phyloP scores from a whole-genome alignment of 1,140 invertebrate genomes.

The Lordiphosa mommai region DNA sequence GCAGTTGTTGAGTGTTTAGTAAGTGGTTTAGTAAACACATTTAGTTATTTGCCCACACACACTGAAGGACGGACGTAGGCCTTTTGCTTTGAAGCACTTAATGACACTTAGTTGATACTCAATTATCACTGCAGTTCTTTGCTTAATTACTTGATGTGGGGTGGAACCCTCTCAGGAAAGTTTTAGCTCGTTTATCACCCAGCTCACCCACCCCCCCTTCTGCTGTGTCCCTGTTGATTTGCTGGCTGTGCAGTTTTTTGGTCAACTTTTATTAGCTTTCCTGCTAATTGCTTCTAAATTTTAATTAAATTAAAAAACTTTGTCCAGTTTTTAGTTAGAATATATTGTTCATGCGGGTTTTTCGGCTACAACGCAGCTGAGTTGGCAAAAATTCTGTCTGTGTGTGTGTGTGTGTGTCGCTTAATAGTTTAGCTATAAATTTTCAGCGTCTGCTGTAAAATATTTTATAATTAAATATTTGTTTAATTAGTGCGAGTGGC shows the following conservation, averaged over 20 bases:
- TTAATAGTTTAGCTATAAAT: slow-evolving; percentile 77
- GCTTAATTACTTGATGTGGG: slow-evolving; percentile 57
- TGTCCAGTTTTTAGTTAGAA: slow-evolving; percentile 65
- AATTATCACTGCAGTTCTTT: slow-evolving; percentile 66
- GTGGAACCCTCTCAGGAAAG: slow-evolving; percentile 7
- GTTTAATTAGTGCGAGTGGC: slow-evolving; percentile 69
- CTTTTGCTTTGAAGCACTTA: slow-evolving; percentile 50
- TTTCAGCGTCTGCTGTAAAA: slow-evolving; percentile 72
- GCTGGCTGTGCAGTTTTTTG: slow-evolving; percentile 50
- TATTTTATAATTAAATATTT: slow-evolving; percentile 78
- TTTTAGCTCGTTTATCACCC: slow-evolving; percentile 12
- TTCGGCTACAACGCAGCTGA: slow-evolving; percentile 29
- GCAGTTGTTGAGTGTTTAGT: slow-evolving; percentile 75
- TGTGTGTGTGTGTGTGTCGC: slow-evolving; percentile 31
- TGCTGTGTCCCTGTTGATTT: slow-evolving; percentile 14
- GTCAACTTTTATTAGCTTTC: slow-evolving; percentile 74
- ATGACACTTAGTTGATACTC: slow-evolving; percentile 75
- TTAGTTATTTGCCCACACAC: slow-evolving; percentile 67
- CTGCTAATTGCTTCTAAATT: slow-evolving; percentile 71
- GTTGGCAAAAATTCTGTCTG: slow-evolving; percentile 32
- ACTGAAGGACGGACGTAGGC: slow-evolving; percentile 24
- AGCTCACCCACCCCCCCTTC: neutral
- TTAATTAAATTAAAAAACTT: slow-evolving; percentile 77
- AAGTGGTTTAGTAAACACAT: slow-evolving; percentile 78
- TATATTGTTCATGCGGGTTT: slow-evolving; percentile 58